phyloP scores from a whole-genome alignment of 2,797 vertebrate species.

The Platyrinchus mystaceus region DNA sequence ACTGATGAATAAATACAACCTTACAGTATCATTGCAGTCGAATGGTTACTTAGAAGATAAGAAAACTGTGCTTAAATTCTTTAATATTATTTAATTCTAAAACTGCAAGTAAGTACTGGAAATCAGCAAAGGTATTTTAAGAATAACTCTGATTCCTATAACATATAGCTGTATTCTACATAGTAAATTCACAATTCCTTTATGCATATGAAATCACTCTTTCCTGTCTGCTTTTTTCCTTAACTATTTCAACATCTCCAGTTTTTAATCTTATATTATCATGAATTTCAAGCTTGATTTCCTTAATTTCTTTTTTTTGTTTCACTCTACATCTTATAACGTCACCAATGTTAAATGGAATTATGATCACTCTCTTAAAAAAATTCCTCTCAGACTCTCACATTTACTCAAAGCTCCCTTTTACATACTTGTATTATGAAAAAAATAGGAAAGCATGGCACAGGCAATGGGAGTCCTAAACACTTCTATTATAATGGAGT shows the following conservation, averaged over 20 bases:
- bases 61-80: background rate
- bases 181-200: background rate
- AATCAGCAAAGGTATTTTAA: background rate
- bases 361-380: background rate
- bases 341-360: background rate
- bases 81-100: background rate
- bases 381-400: background rate
- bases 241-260: background rate
- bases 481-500: background rate
- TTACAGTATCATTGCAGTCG: background rate
- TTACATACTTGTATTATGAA: background rate
- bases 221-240: background rate
- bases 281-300: background rate
- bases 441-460: background rate
- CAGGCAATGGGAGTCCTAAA: background rate
- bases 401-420: background rate
- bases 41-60: background rate
- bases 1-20: background rate
- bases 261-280: background rate
- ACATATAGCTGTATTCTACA: background rate
- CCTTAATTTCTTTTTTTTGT: background rate
- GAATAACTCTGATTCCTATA: background rate
- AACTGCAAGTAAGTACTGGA: background rate
- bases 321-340: background rate
- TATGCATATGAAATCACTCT: background rate